phyloP scores from a whole-genome alignment of 2,113 vertebrate species.

The Oceanites oceanicus region DNA sequence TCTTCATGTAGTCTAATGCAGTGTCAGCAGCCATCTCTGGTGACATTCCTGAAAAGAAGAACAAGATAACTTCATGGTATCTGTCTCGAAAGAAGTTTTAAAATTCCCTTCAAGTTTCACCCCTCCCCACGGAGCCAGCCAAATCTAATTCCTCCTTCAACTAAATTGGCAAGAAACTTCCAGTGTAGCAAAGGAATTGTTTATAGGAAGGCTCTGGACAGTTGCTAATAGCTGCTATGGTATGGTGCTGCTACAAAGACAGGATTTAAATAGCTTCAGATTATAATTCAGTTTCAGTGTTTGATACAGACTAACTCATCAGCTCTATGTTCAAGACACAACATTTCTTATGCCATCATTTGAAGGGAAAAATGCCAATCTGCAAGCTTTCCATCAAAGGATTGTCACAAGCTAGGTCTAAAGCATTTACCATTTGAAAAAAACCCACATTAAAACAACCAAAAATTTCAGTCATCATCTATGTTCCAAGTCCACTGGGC shows the following conservation, averaged over 20 bases:
- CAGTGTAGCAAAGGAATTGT: neutral
- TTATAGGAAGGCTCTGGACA: neutral
- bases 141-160: neutral
- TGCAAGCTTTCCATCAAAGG: neutral
- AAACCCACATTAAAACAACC: neutral
- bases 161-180: neutral
- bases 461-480: neutral
- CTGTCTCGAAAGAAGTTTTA: neutral
- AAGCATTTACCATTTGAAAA: neutral
- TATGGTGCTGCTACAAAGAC: neutral
- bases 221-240: neutral
- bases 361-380: neutral
- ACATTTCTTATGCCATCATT: neutral
- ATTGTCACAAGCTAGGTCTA: neutral
- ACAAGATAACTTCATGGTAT: neutral
- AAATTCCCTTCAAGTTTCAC: neutral
- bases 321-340: neutral
- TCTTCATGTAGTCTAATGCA: slow-evolving; percentile 84
- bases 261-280: neutral
- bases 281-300: neutral
- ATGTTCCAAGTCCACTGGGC: neutral
- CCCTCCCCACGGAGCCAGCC: neutral
- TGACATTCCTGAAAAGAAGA: slow-evolving; percentile 78
- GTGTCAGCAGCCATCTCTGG: slow-evolving; percentile 79
- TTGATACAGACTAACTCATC: neutral